Evolutionary conservation across 2,113 vertebrate species (phyloP).

Genomic region (Zeus faber): DNA sequence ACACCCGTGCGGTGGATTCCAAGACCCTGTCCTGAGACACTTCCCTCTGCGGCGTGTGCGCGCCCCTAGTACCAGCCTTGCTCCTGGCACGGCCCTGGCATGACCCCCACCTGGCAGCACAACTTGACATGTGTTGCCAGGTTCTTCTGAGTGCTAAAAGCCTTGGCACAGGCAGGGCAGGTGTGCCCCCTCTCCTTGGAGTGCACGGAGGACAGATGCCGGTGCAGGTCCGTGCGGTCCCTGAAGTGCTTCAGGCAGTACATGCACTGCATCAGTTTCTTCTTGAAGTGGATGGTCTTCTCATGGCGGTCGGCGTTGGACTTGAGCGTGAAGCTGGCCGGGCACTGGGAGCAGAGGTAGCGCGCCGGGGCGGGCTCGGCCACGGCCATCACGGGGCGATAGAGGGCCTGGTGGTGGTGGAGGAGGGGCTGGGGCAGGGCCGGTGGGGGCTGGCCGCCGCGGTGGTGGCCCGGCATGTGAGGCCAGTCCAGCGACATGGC

Average conservation of each 20-base stretch:
- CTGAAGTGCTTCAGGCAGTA: conserved; percentile 72
- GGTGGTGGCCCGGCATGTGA: conserved; percentile 30
- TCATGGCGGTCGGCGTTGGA: conserved; percentile 80
- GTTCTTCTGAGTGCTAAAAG: conserved; percentile 78
- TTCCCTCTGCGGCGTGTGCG: conserved; percentile 36
- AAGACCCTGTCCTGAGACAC: conserved; percentile 52
- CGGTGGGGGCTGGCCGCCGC: conserved; percentile 24
- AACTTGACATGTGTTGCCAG: conserved; percentile 74
- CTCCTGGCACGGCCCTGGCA: conserved; percentile 28
- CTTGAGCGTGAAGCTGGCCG: conserved; percentile 80
- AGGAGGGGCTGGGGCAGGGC: conserved; percentile 24
- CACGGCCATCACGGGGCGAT: conserved; percentile 13
- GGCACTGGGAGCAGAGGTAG: conserved; percentile 80
- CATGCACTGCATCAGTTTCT: conserved; percentile 79
- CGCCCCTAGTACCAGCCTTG: conserved; percentile 19
- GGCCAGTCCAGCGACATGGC: conserved; percentile 67
- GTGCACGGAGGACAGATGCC: conserved; percentile 73
- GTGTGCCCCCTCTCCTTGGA: conserved; percentile 62
- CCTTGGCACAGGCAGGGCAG: conserved; percentile 73
- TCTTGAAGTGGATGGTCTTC: conserved; percentile 80
- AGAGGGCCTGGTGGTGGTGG: conserved; percentile 45
- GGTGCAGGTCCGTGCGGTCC: conserved; percentile 78
- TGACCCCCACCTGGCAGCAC: conserved; percentile 63
- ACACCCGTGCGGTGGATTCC: no score
- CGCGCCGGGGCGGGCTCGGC: conserved; percentile 43